Base-by-base conservation (phyloP, 1,140 invertebrate species). In the Lasioglossum baleicum region DNA sequence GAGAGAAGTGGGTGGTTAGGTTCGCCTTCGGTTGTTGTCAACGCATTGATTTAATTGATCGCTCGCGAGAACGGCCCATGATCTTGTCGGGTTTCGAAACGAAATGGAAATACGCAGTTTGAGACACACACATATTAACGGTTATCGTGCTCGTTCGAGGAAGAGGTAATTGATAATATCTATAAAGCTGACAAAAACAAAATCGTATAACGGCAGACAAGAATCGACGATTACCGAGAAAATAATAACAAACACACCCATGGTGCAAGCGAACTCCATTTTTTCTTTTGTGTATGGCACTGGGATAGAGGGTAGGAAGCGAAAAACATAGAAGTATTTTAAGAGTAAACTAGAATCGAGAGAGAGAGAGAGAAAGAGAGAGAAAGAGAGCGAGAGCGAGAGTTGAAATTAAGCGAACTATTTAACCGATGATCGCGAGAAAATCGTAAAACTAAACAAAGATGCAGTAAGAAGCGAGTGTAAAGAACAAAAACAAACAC, bases 271-370 rank as follows among this genome's bases (percentile, higher is more conserved):
- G 80, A 88, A 84, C 51, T 53, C 51, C 51, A 53, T 53, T 53
- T 20, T 53, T 74, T 83, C 17, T 74, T 83, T 74, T 87, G 79
- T 73, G 17, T 81, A 88, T 81, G 87, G 87, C 88, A 88, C 88
- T 89, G 87, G 88, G 88, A 88, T 87, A 80, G 77, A 80, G 64
- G 85, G 61, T 80, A 85, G 85, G 58, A 87, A 87, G 85, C 81
- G 83, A 64, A 70, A 74, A 35, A 75, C n/a, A n/a, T 81, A 70
- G 76, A 86, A 86, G 83, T 82, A 89, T 83, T 82, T 73, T 88
- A 89, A 84, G 82, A 88, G 81, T 88, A 84, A 83, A 53, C 68
- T 79, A 82, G 64, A n/a, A 82, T 69, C 63, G 75, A 70, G 35
- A 35, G 35, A 35, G 35, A 3, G 35, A 35, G 35, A 35, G 35